Evolutionary conservation across 35 echinoderm and acorn worm genomes (phyloP).

Genomic region (Patiria miniata): DNA sequence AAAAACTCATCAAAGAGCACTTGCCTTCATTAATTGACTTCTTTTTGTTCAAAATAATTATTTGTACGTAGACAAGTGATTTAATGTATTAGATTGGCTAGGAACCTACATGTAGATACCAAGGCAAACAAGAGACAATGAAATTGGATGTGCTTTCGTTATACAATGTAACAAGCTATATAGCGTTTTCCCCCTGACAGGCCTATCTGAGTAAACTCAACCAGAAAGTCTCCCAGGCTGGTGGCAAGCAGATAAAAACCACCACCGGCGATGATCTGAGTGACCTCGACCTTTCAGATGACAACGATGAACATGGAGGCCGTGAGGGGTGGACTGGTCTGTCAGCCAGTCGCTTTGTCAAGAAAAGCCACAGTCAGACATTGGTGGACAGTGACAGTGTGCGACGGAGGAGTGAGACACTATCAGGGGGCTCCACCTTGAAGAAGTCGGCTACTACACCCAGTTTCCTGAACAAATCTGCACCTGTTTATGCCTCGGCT

Average conservation of each 20-base stretch:
- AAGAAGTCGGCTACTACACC: constrained; percentile 31
- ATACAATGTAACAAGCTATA: too few species aligned
- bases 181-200: background rate
- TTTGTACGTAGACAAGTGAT: too few species aligned
- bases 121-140: too few species aligned
- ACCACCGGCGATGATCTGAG: constrained; percentile 4
- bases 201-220: background rate
- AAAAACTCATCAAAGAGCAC: too few species aligned
- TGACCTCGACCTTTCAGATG: constrained; percentile 19
- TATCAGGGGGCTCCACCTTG: background rate
- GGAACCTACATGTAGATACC: too few species aligned
- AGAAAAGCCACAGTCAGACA: constrained; percentile 34
- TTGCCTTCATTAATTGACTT: too few species aligned
- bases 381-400: background rate
- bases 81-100: too few species aligned
- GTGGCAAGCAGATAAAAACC: background rate
- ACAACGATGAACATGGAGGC: background rate
- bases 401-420: background rate
- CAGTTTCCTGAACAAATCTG: constrained; percentile 32
- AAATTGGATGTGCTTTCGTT: too few species aligned
- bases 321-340: background rate
- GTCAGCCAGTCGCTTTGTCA: constrained; percentile 15
- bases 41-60: too few species aligned
- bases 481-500: constrained; percentile 23
- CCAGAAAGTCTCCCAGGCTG: background rate